Base-by-base conservation (phyloP, 2,113 vertebrate genomes). In the Chlorocebus sabaeus region DNA sequence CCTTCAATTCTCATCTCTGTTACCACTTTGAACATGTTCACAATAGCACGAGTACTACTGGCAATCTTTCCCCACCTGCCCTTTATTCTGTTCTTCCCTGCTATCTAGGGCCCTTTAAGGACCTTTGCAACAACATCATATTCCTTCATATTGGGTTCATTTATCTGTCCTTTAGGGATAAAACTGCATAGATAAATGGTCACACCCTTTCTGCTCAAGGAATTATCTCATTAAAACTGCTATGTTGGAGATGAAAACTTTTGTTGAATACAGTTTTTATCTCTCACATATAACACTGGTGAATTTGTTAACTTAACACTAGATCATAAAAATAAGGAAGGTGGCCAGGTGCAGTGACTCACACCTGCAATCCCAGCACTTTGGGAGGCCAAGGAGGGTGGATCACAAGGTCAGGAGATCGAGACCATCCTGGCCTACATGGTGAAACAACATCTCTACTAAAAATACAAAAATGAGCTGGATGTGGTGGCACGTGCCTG, bases 211-310 rank as follows among this genome's bases (percentile, higher is more conserved):
- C 64, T 88, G 45, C 35, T 88, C 30, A 81, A 82, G 22, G 25
- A 79, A 75, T 72, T 90, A 89, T 92, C 43, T 97, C 88, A 81
- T 67, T 95, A 92, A 98, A 95, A 93, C 23, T 80, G 52, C 43
- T 90, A 75, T 45, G 23, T 72, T 91, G 50, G 9, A 90, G 61
- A 96, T 80, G 83, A 89, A 96, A 95, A 81, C 40, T 61, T 83
- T 73, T 78, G 8, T 89, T 14, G 61, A 90, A 57, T 73, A 75
- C 6, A 81, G 18, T 70, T 94, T 89, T 90, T 72, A 90, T 67
- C 83, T 92, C 17, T 92, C 67, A 89, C 22, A 57, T 94, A 85
- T 2, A 73, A 92, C 93, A 59, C 61, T 92, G 16, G 8, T 30
- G 57, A 90, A 59, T 90, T 82, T 89, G 22, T 81, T 17, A 83